Evolutionary conservation across 2,113 vertebrate genomes (phyloP).

Genomic region (western clawed frog (Xenopus tropicalis)): DNA sequence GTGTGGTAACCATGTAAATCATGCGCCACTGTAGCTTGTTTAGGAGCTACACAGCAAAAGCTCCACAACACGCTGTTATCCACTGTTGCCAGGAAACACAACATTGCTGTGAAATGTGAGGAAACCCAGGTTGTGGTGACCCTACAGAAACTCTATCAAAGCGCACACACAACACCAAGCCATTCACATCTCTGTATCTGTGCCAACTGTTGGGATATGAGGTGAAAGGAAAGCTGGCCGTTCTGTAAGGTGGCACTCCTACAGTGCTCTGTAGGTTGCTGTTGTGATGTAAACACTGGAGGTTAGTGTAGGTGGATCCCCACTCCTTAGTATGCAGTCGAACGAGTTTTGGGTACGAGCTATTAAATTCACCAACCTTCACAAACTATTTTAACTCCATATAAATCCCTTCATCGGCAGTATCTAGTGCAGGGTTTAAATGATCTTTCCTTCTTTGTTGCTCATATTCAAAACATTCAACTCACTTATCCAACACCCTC

Average conservation of each 20-base stretch:
- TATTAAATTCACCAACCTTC: background rate
- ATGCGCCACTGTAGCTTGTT: conserved; percentile 63
- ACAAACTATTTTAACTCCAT: background rate
- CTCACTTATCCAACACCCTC: no score
- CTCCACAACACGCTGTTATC: conserved; percentile 65
- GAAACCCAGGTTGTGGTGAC: conserved; percentile 56
- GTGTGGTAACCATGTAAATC: conserved; percentile 71
- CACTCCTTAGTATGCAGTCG: background rate
- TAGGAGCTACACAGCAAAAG: conserved; percentile 65
- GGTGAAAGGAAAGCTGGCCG: background rate
- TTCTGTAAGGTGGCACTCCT: background rate
- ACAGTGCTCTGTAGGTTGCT: background rate
- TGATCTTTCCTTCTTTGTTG: no score
- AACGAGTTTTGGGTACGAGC: background rate
- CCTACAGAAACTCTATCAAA: conserved; percentile 49
- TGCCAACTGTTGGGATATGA: background rate
- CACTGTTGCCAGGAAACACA: conserved; percentile 72
- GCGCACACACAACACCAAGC: conserved; percentile 6
- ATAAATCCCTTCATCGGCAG: no score
- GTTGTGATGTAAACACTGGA: conserved; percentile 1
- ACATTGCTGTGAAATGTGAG: conserved; percentile 53
- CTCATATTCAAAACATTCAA: no score
- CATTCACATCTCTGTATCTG: background rate
- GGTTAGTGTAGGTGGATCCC: background rate
- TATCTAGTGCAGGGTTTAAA: no score